Evolutionary conservation across 2,113 vertebrate species (phyloP).

Genomic region (Montifringilla adamsi): DNA sequence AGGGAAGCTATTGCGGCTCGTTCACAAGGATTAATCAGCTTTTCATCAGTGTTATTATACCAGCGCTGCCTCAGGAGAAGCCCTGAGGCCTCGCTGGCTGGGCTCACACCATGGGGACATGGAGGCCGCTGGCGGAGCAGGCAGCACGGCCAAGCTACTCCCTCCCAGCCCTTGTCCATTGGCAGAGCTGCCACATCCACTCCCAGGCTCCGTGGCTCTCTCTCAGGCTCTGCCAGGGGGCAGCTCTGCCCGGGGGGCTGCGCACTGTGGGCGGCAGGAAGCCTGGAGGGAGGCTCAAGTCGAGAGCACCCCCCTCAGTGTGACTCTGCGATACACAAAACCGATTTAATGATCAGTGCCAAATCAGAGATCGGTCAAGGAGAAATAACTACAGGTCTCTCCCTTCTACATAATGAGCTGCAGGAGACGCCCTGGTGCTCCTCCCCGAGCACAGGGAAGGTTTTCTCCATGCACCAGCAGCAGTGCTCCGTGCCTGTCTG

Average conservation of each 20-base stretch:
- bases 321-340: background rate
- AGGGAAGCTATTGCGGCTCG: conserved; percentile 2
- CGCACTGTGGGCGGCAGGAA: background rate
- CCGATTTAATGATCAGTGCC: background rate
- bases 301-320: background rate
- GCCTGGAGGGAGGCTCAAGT: background rate
- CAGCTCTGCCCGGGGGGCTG: background rate
- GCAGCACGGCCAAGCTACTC: background rate
- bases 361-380: background rate
- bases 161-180: background rate
- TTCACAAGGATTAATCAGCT: conserved; percentile 57
- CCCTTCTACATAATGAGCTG: background rate
- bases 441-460: background rate
- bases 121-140: background rate
- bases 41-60: conserved; percentile 61
- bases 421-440: background rate
- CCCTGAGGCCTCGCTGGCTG: background rate
- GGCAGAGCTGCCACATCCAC: background rate
- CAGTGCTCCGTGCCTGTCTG: background rate
- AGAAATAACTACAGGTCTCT: background rate
- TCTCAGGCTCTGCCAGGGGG: rapidly evolving
- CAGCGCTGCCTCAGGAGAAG: background rate
- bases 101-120: background rate
- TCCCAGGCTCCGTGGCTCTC: rapidly evolving
- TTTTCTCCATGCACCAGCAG: background rate